These are phyloP conservation scores for Leptinotarsa juncta DNA, from an alignment of 2,888 invertebrate species.

Conservation along the genomic window DNA sequence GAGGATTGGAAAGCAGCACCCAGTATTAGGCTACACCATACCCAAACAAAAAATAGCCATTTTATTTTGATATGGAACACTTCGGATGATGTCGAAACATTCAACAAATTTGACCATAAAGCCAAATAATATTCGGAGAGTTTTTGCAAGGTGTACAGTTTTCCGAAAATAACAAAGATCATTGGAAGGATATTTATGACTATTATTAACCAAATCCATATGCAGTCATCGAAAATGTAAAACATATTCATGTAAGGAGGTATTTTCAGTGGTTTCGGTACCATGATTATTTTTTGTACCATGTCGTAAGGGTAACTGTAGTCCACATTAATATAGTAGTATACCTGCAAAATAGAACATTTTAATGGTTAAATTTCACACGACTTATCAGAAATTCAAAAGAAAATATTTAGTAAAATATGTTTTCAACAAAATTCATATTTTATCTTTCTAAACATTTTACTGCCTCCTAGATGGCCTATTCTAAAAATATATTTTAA, in stretches of 20 bases:
- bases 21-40: constrained; percentile 21
- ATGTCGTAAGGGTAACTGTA: constrained; percentile 27
- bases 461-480: too few relatives aligned
- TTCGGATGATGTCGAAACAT: constrained; percentile 5
- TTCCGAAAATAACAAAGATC: not conserved
- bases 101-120: constrained; percentile 21
- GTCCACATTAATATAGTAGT: constrained; percentile 21
- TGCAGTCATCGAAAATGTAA: constrained; percentile 22
- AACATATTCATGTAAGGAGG: constrained; percentile 27
- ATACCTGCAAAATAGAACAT: constrained; percentile 23
- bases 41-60: constrained; percentile 29
- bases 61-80: constrained; percentile 19
- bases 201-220: constrained; percentile 19
- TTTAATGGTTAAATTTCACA: not conserved
- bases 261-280: constrained; percentile 28
- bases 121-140: constrained; percentile 14
- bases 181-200: constrained; percentile 10
- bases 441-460: too few relatives aligned
- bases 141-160: not conserved
- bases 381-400: too few relatives aligned
- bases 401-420: too few relatives aligned
- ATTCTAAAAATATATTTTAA: too few relatives aligned
- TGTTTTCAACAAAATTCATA: too few relatives aligned
- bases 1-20: constrained; percentile 28
- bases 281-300: constrained; percentile 22